Evolutionary conservation across 2,888 invertebrate genomes (phyloP), one percentile per base, ranked within the genome.

Genomic region (Eilema depressum): DNA sequence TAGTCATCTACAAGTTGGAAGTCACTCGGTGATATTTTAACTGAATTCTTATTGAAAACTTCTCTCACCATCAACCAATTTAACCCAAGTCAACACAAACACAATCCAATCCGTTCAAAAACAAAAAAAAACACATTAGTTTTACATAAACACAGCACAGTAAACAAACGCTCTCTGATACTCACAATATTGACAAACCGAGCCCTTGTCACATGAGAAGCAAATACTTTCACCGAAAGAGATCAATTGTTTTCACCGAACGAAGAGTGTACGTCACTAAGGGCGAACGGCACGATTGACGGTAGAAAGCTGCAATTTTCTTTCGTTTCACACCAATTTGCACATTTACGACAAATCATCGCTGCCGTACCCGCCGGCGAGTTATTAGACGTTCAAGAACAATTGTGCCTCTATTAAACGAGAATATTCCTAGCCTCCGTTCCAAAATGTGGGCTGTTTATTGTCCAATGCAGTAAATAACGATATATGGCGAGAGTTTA

Each of bases 321-420:
- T 70, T 74, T 71, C 68, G 87, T 88, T 92, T 91, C 90, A 88
- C 90, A 89, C 86, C 87, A 85, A 88, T 91, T 89, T 89, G 86
- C 86, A 75, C 83, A 88, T 90, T 87, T 83, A 85, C 85, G 87
- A 89, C 88, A 88, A 89, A 89, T 87, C 78, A 83, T 74, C 76
- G 79, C 77, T 83, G 78, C 86, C 78, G 83, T 78, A 76, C 78
- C 82, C 66, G 71, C 66, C 25, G 77, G 76, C 76, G 66, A 59
- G 68, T 70, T 74, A 68, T 63, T 70, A 67, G 61, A 61, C 37
- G 60, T 30, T 69, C 28, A 28, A 68, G 37, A 63, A 23, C 41
- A 64, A 71, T 71, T 68, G 41, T 17, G 28, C 7, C 12, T 59
- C 41, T 64, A 63, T 56, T 66, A 66, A 61, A 61, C 11, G 63